These are phyloP conservation scores for Callosobruchus maculatus DNA, from an alignment of 2,888 invertebrate species.

Conservation along the genomic window DNA sequence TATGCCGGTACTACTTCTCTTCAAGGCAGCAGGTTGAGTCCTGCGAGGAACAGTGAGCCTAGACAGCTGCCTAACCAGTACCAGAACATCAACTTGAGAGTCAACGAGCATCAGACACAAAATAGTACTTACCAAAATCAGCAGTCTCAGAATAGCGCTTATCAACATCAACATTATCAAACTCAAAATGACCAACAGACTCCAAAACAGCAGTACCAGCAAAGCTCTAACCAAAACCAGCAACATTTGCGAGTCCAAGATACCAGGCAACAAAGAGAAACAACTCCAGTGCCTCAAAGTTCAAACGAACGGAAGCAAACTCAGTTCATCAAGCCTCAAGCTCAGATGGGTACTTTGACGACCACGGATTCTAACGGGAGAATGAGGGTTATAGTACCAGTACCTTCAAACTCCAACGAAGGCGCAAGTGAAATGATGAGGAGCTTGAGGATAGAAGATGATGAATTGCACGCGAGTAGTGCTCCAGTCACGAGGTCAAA, in stretches of 20 bases:
- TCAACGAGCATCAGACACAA: no score
- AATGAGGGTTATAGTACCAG: slow-evolving; percentile 60
- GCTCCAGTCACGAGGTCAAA: slow-evolving; percentile 72
- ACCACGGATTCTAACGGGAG: slow-evolving; percentile 61
- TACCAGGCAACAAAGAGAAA: slow-evolving; percentile 7
- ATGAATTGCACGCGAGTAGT: slow-evolving; percentile 53
- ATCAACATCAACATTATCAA: not conserved
- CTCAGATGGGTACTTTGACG: slow-evolving; percentile 60
- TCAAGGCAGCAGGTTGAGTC: slow-evolving; percentile 31
- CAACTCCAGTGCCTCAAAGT: slow-evolving; percentile 16
- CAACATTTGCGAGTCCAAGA: slow-evolving; percentile 19
- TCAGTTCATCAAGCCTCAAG: slow-evolving; percentile 65
- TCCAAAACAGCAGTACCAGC: slow-evolving; percentile 23
- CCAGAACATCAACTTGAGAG: slow-evolving; percentile 19
- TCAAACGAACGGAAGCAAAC: slow-evolving; percentile 39
- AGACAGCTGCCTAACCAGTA: slow-evolving; percentile 37
- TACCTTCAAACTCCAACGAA: slow-evolving; percentile 51
- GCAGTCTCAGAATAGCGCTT: slow-evolving; percentile 14
- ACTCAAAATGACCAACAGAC: not conserved
- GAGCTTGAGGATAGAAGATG: slow-evolving; percentile 57
- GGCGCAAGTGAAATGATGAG: slow-evolving; percentile 43
- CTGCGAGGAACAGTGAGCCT: slow-evolving; percentile 37
- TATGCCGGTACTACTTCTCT: slow-evolving; percentile 34
- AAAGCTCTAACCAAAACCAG: slow-evolving; percentile 3
- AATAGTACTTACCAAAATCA: slow-evolving; percentile 1